Conservation (phyloP, 2,797 vertebrate species). For the Chiloscyllium punctatum region DNA sequence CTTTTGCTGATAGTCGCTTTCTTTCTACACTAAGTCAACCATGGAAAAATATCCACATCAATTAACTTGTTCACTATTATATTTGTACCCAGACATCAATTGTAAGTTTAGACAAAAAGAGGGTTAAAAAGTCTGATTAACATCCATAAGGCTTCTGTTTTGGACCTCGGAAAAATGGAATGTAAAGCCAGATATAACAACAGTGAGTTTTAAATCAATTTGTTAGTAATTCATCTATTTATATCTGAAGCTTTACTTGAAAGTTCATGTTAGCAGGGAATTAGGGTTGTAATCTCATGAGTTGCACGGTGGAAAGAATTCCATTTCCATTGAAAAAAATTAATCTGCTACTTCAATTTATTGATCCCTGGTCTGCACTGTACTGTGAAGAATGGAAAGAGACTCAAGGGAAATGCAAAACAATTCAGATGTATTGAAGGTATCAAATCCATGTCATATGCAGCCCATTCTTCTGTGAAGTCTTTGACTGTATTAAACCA, state of each 20-base stretch:
- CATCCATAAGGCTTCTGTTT: constrained; percentile 1
- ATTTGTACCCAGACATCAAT: constrained; percentile 29
- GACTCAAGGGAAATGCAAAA: neutral
- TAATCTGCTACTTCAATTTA: neutral
- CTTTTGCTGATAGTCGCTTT: constrained; percentile 47
- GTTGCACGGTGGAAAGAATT: neutral
- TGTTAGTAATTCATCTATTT: neutral
- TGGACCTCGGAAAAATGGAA: neutral
- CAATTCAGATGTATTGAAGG: neutral
- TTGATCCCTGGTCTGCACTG: neutral
- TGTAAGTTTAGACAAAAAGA: constrained; percentile 32
- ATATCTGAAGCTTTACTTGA: neutral
- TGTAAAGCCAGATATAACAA: constrained; percentile 12
- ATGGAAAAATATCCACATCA: constrained; percentile 44
- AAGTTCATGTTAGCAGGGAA: neutral
- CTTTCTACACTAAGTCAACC: constrained; percentile 47
- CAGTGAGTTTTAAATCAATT: constrained; percentile 7
- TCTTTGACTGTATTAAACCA: neutral
- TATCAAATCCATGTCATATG: neutral
- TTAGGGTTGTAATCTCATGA: neutral
- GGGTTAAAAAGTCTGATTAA: constrained; percentile 12
- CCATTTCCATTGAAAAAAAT: neutral
- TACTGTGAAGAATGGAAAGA: neutral
- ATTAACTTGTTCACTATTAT: constrained; percentile 36
- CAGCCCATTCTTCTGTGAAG: neutral